These are phyloP conservation scores for Lepisosteus oculatus DNA, from an alignment of 2,113 vertebrate genomes.

Conservation along the genomic window DNA sequence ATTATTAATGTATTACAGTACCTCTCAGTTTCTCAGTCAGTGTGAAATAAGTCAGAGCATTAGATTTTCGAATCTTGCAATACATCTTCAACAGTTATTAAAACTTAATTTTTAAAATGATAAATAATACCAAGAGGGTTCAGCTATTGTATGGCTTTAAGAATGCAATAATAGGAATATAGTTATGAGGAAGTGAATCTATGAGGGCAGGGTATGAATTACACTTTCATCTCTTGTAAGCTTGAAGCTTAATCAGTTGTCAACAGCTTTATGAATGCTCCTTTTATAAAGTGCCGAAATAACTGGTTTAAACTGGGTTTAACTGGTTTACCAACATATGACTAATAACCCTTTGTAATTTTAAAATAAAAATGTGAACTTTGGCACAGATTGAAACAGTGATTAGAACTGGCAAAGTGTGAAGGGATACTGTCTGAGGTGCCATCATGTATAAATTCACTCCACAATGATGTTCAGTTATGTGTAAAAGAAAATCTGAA, in stretches of 20 bases:
- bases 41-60: too few relatives aligned
- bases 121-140: too few relatives aligned
- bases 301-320: too few relatives aligned
- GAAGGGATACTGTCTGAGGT: neutral
- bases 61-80: too few relatives aligned
- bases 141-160: too few relatives aligned
- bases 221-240: too few relatives aligned
- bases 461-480: slow-evolving; percentile 21
- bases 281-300: neutral
- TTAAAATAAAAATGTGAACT: neutral
- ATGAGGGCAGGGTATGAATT: too few relatives aligned
- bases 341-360: neutral
- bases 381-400: neutral
- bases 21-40: too few relatives aligned
- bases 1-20: too few relatives aligned
- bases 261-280: neutral
- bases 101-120: too few relatives aligned
- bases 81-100: too few relatives aligned
- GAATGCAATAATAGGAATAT: neutral
- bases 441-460: slow-evolving; percentile 13
- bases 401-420: slow-evolving; percentile 4
- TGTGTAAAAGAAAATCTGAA: slow-evolving; percentile 18
- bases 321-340: neutral
- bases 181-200: too few relatives aligned
- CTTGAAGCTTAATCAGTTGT: neutral